Percentiles rank a stretch among this genome's conserved stretches.
Evolutionary conservation across 2,113 vertebrate species (phyloP).

Genomic region (Pithys albifrons): DNA sequence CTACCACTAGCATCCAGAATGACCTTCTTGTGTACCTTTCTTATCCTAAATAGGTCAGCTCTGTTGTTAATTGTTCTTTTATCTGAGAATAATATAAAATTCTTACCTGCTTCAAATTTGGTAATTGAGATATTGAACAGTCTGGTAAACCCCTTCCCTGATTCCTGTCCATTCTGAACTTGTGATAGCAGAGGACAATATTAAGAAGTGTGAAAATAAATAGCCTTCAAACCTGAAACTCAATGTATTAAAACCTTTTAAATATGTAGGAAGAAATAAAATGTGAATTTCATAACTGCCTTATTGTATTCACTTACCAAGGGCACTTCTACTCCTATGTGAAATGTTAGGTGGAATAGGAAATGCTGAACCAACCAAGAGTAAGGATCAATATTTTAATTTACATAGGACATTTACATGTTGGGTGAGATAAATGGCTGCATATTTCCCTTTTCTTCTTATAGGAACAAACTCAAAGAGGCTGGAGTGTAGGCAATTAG

Average conservation of each 20-base stretch:
- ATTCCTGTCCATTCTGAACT: background rate
- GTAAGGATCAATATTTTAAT: conserved; percentile 44
- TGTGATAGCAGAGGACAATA: background rate
- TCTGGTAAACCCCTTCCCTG: background rate
- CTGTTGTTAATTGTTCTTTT: background rate
- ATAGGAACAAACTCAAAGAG: background rate
- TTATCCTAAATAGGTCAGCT: background rate
- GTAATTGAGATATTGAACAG: background rate
- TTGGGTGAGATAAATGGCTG: conserved; percentile 8
- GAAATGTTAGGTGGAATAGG: background rate
- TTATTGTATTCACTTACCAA: background rate
- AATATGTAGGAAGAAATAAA: background rate
- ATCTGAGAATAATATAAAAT: background rate
- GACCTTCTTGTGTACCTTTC: background rate
- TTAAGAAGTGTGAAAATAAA: background rate
- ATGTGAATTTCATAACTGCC: background rate
- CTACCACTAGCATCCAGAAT: background rate
- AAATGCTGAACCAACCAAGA: background rate
- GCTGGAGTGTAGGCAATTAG: background rate
- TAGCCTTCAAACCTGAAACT: background rate
- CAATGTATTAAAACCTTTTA: background rate
- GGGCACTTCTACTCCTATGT: background rate
- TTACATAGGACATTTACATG: conserved; percentile 24
- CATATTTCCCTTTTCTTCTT: conserved; percentile 1
- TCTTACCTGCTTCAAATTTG: background rate